Evolutionary conservation across 1,140 invertebrate genomes (phyloP).

Genomic region (Chironomus striatipennis): DNA sequence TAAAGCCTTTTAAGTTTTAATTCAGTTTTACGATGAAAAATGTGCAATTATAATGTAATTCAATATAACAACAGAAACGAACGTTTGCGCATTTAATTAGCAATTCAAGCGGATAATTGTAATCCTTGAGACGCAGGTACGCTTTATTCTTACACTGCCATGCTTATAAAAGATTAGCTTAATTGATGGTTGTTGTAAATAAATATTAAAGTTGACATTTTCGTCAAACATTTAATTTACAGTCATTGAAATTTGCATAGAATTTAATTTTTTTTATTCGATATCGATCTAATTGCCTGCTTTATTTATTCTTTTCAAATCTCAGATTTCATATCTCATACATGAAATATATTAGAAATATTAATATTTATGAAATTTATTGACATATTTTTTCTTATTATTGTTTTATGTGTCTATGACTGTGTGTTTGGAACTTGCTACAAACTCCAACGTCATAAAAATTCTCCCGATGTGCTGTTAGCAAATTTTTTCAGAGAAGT

Average conservation of each 20-base stretch:
- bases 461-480: too few relatives aligned
- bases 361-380: conserved; percentile 15
- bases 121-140: not conserved
- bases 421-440: too few relatives aligned
- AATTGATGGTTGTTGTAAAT: not conserved
- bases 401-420: not conserved
- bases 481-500: too few relatives aligned
- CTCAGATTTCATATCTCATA: not conserved
- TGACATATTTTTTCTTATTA: not conserved
- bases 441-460: too few relatives aligned
- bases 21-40: not conserved
- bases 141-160: not conserved
- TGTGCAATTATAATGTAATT: not conserved
- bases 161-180: not conserved
- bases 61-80: not conserved
- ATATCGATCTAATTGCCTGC: conserved; percentile 4
- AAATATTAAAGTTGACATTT: not conserved
- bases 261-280: not conserved
- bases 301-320: not conserved
- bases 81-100: not conserved
- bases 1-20: conserved; percentile 7
- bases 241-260: conserved; percentile 8
- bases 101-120: conserved; percentile 13
- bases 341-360: not conserved
- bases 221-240: conserved; percentile 1